These are phyloP conservation scores for Tenthredo notha DNA, from an alignment of 2,888 invertebrate genomes.

Conservation along the genomic window DNA sequence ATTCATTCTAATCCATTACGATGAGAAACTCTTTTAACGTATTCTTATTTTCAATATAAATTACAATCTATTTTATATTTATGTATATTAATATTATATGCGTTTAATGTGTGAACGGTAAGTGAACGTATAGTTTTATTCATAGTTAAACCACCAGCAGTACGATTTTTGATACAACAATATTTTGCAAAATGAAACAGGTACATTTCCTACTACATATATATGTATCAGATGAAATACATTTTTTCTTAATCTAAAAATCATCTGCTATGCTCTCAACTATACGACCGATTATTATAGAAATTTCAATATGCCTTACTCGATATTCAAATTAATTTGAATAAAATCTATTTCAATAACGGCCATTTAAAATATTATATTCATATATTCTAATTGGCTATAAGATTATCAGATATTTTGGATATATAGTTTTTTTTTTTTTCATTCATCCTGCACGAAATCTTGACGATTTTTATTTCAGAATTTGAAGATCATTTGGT, in stretches of 20 bases:
- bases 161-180: slow-evolving; percentile 69
- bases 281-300: background rate
- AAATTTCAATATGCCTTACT: background rate
- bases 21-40: background rate
- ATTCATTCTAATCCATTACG: background rate
- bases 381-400: background rate
- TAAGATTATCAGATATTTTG: background rate
- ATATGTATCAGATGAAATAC: background rate
- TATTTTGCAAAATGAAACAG: slow-evolving; percentile 25
- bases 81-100: background rate
- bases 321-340: background rate
- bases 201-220: background rate
- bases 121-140: slow-evolving; percentile 24
- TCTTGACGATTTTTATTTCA: background rate
- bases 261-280: slow-evolving; percentile 26
- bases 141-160: slow-evolving; percentile 71
- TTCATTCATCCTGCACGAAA: background rate
- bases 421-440: too few species aligned
- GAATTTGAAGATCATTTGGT: background rate
- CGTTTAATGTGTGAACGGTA: slow-evolving; percentile 30
- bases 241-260: background rate
- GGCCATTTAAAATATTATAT: background rate
- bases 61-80: background rate
- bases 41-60: background rate
- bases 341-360: too few species aligned